Base-by-base conservation (phyloP, 2,797 vertebrate species). In the Atherinosoma microstoma region DNA sequence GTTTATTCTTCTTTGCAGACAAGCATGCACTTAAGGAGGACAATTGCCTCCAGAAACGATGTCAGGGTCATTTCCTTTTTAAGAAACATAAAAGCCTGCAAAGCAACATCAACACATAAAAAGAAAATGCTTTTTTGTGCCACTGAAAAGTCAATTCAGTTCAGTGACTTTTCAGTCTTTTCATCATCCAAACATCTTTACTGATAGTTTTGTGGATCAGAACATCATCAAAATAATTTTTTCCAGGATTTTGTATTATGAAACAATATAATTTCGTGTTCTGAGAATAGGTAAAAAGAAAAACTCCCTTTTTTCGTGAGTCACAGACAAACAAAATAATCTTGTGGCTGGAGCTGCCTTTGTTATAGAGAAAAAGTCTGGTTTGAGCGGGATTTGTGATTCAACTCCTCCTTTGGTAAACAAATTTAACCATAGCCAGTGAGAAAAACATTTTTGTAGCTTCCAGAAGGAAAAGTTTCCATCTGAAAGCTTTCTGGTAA, bases 281-380 rank as follows among this genome's bases (percentile, higher is more conserved):
- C 29, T 3, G 3, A 59, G 10, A 11, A 51, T 35, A 57, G 7
- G 24, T 1, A 38, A 32, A 18, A 40, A 18, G 4, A 15, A 30
- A 53, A 35, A 70, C 30, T 18, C 6, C 4, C 2, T 32, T 38
- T 70, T 45, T 74, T 75, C 76, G 29, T 74, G 60, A 78, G 73
- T 78, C 38, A 76, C 45, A 78, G 76, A 61, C 38, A 73, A 83
- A 74, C 62, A 57, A 73, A 45, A 16, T 65, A 57, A 68, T 76
- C 80, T 58, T 80, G 16, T 65, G 18, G 22, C 70, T 64, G 49
- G 58, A 66, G 35, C 68, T 40, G 42, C 65, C 69, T 73, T 77
- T 88, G 70, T 79, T 72, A 22, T 56, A 47, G 49, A 82, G 76
- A 62, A 58, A 87, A 76, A 75, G 57, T 56, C 15, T 58, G 24